phyloP scores from a whole-genome alignment of 2,113 vertebrate genomes.

The Ginglymostoma cirratum region DNA sequence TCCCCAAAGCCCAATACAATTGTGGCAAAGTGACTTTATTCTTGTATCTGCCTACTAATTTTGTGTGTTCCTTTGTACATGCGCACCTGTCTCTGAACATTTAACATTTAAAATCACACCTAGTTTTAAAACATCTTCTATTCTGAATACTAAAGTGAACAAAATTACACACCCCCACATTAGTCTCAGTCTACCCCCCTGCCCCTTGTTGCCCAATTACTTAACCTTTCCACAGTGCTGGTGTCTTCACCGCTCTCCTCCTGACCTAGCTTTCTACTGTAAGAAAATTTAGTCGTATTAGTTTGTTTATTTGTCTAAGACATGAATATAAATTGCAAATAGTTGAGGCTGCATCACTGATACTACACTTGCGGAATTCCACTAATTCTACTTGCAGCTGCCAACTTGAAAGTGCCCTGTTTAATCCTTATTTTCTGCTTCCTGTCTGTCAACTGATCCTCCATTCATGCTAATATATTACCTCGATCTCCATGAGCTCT shows the following conservation, averaged over 20 bases:
- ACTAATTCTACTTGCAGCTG: not conserved
- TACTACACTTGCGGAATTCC: not conserved
- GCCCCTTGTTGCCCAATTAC: not conserved
- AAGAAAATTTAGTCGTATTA: not conserved
- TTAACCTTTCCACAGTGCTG: not conserved
- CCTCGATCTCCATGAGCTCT: not conserved
- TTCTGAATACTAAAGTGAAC: no score
- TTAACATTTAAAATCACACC: no score
- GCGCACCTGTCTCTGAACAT: no score
- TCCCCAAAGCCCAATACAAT: no score
- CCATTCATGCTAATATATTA: not conserved
- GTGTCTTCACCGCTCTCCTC: not conserved
- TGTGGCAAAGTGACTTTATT: no score
- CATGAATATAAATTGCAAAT: not conserved
- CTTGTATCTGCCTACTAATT: no score
- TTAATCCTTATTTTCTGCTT: not conserved
- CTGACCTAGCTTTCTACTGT: not conserved
- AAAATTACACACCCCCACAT: no score
- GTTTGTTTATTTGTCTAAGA: not conserved
- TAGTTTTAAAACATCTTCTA: no score
- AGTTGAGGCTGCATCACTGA: not conserved
- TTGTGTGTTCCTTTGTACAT: no score
- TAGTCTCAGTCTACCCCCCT: not conserved
- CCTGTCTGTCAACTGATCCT: not conserved
- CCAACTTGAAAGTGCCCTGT: not conserved